Evolutionary conservation across 2,797 vertebrate genomes (phyloP).

Genomic region (Arrhamphus sclerolepis): DNA sequence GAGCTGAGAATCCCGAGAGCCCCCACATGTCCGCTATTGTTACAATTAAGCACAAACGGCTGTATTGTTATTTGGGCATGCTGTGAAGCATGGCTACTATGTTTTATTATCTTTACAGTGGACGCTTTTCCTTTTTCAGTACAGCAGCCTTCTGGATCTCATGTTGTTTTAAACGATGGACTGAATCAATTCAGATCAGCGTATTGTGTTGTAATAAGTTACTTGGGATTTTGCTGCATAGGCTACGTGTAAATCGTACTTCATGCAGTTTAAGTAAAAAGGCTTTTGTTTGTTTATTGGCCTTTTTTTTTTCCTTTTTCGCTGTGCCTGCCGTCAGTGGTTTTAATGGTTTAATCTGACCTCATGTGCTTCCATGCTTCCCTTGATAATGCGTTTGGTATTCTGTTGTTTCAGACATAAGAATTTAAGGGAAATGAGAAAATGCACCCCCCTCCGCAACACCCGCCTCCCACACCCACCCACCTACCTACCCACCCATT

Average conservation of each 20-base stretch:
- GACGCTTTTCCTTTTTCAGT: conserved; percentile 17
- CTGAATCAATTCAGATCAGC: conserved; percentile 8
- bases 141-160: not conserved
- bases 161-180: conserved; percentile 17
- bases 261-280: not conserved
- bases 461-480: too few species aligned
- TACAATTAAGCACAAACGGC: conserved; percentile 33
- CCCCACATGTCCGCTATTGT: conserved; percentile 50
- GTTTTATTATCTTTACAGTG: conserved; percentile 25
- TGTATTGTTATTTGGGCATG: conserved; percentile 31
- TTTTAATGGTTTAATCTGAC: conserved; percentile 38
- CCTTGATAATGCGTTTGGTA: conserved; percentile 64
- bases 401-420: conserved; percentile 72
- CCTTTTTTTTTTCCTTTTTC: not conserved
- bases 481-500: conserved; percentile 16
- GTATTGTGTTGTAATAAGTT: conserved; percentile 12
- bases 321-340: conserved; percentile 13
- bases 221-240: not conserved
- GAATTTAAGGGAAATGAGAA: conserved; percentile 78
- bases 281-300: too few species aligned
- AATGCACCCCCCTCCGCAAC: conserved; percentile 37
- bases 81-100: conserved; percentile 15
- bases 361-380: conserved; percentile 34
- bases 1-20: conserved; percentile 52
- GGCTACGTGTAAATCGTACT: not conserved